phyloP scores from a whole-genome alignment of 2,797 vertebrate genomes.

The Geotrypetes seraphini region DNA sequence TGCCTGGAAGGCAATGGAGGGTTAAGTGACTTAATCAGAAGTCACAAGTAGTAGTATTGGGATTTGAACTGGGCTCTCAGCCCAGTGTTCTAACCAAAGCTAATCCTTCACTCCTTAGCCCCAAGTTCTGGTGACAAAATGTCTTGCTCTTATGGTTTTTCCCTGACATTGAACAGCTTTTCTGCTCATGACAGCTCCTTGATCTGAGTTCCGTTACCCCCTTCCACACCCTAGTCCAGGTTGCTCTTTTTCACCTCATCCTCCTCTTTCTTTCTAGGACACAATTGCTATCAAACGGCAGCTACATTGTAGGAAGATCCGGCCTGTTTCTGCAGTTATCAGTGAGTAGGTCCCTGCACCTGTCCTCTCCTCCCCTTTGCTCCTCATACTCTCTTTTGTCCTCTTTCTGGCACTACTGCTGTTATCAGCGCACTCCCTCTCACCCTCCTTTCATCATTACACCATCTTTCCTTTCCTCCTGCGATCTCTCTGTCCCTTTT shows the following conservation, averaged over 20 bases:
- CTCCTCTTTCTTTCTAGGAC: constrained; percentile 51
- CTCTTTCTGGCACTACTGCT: neutral
- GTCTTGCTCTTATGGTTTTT: no score
- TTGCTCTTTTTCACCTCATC: neutral
- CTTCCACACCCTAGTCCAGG: no score
- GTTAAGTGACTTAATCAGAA: no score
- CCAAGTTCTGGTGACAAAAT: no score
- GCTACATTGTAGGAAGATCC: constrained; percentile 75
- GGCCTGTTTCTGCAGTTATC: constrained; percentile 80
- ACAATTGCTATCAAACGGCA: constrained; percentile 84
- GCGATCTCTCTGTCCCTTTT: neutral
- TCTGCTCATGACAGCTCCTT: no score
- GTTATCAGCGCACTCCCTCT: neutral
- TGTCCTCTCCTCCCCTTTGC: neutral
- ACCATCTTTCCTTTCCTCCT: constrained; percentile 8
- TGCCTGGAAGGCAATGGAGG: no score
- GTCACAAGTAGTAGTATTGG: no score
- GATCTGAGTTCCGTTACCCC: no score
- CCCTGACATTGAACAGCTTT: no score
- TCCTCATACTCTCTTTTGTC: neutral
- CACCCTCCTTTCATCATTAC: neutral
- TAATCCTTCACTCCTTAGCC: no score
- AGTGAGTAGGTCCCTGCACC: constrained; percentile 52
- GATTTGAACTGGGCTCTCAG: no score
- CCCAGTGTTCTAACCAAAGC: no score